Evolutionary conservation across 1,140 invertebrate genomes (phyloP), one percentile per base, ranked within the genome.

Genomic region (Drosophila trapezifrons): DNA sequence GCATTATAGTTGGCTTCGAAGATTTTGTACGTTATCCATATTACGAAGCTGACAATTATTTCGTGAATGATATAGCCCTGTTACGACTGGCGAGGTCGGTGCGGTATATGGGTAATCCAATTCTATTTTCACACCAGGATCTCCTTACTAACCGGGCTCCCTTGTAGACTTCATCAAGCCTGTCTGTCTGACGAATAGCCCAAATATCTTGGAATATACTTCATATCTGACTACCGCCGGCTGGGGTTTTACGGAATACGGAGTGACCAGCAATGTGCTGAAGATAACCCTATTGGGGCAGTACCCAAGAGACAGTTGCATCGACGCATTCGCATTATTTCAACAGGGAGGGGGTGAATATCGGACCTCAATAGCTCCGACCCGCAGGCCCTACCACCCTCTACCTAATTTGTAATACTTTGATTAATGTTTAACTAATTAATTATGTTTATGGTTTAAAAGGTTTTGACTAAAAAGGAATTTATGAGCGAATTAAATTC

Each of bases 111-210:
- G 42, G 57, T 59, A 13, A 12, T 17, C 20, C 1, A 4, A 1
- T 13, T 4, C 9, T 17, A 12, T 8, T 15, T 18, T 20, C 8
- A 2, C 10, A 2, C 5, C 1, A n/a, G 2, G 3, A 13, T 2
- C n/a, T 8, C n/a, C 8, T 2, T 38, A 13, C 37, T 52, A 13
- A 52, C 27, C 4, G 3, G 2, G 3, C n/a, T n/a, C 1, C 13
- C 2, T 22, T 8, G 9, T 3, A 58, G 56, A 13, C 7, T 32
- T 3, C 13, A 45, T 58, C 10, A 18, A 20, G 13, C 56, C 56
- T 9, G 45, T 58, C 25, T 58, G 56, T 20, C 17, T 58, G 40
- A 27, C 27, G 22, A 57, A 22, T 38, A 18, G 42, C 37, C 18
- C 10, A 7, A 18, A 27, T 15, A 12, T 17, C 0, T 57, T 57